Conservation (phyloP, 2,797 vertebrate genomes). For the Lagorchestes hirsutus region DNA sequence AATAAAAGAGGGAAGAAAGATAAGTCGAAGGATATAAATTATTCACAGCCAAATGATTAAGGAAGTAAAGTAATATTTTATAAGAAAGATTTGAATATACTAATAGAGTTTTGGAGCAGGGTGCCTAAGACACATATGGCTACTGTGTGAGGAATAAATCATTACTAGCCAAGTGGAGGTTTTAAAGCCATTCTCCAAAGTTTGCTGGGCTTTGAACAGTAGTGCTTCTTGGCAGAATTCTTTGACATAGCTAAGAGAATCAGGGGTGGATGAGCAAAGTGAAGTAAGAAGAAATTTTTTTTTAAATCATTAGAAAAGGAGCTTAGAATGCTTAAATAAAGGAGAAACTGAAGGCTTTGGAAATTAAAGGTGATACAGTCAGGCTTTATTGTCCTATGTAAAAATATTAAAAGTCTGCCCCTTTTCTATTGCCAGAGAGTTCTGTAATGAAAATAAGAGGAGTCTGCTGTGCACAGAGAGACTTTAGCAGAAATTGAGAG, state of each 20-base stretch:
- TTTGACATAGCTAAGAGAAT: constrained; percentile 53
- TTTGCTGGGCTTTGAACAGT: constrained; percentile 32
- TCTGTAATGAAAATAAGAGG: constrained; percentile 34
- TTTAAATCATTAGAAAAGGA: constrained; percentile 32
- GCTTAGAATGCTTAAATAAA: constrained; percentile 68
- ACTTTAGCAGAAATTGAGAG: constrained; percentile 47
- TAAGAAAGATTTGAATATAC: constrained; percentile 53
- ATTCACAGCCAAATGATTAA: constrained; percentile 74
- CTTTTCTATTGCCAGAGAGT: constrained; percentile 47
- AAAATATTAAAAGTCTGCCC: constrained; percentile 51
- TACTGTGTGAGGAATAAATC: constrained; percentile 33
- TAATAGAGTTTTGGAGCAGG: constrained; percentile 46
- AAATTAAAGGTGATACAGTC: constrained; percentile 62
- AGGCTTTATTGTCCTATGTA: constrained; percentile 43
- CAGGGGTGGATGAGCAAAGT: background rate
- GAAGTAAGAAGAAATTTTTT: constrained; percentile 23
- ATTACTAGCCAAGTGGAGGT: constrained; percentile 55
- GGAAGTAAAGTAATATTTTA: constrained; percentile 65
- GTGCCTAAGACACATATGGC: background rate
- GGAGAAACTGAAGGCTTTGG: constrained; percentile 63
- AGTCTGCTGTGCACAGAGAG: background rate
- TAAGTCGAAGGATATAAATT: constrained; percentile 73
- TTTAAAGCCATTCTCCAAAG: constrained; percentile 17
- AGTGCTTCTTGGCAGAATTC: constrained; percentile 24
- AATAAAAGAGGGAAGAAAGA: constrained; percentile 69